Base-by-base conservation (phyloP, 2,113 vertebrate genomes). In the Triplophysa tibetana region DNA sequence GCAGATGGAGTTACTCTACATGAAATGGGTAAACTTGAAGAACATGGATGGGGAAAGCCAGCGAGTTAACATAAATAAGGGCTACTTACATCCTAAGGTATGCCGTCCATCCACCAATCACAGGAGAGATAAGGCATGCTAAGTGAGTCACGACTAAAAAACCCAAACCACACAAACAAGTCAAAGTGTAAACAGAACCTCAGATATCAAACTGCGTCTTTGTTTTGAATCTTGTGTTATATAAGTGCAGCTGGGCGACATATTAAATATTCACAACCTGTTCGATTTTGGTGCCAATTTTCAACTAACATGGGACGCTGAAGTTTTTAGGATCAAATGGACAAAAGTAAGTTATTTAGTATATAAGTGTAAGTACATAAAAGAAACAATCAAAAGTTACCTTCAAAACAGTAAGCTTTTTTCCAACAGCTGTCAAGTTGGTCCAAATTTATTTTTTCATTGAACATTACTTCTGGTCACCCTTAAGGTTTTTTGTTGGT, bases 11-110 rank as follows among this genome's bases (percentile, higher is more conserved):
- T 50, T 65, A 50, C 17, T 70, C 48, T 48, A 48, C 79, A 77
- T 84, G 77, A 82, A 73, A 81, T 77, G 82, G 73, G 43, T 72
- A 68, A 41, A 79, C 19, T 54, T 16, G 23, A 24, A 14, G 33
- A 41, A 58, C 26, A 48, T 10, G 26, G 67, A n/a, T 26, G 38
- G 33, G n/a, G 45, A 29, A 66, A 62, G 48, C 33, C 58, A 58
- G 58, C 26, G 21, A 41, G 50, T 78, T 58, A 9, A 58, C 60
- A 75, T 64, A 70, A 62, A 72, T 77, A 82, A 58, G 38, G 17
- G n/a, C 41, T 33, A 68, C 33, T 58, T 43, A 38, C 50, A 58
- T 58, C 13, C 0, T 43, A 24, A 23, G 38, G 52, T 33, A 73
- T 73, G 26, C 41, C 21, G 1, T 16, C 14, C 12, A n/a, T 64